These are phyloP conservation scores for Aethes cnicana DNA, from an alignment of 2,888 invertebrate genomes.

Conservation along the genomic window DNA sequence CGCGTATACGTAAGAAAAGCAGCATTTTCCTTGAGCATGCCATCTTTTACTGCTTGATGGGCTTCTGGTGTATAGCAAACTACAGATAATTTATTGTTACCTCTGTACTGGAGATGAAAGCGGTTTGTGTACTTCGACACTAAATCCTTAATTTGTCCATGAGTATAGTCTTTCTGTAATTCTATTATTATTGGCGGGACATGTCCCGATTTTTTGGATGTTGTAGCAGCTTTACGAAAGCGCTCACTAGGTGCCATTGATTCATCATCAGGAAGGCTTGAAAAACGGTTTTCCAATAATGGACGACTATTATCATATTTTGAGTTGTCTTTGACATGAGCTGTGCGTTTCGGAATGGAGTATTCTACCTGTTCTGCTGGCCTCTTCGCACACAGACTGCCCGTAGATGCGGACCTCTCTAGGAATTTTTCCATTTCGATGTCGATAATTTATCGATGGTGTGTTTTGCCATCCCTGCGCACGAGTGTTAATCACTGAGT, in stretches of 20 bases:
- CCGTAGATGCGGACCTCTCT: neutral
- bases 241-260: neutral
- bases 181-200: slow-evolving; percentile 16
- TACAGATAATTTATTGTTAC: slow-evolving; percentile 9
- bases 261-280: neutral
- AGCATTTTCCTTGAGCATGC: neutral
- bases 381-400: neutral
- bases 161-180: slow-evolving; percentile 14
- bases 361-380: neutral
- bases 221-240: slow-evolving; percentile 5
- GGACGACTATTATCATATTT: neutral
- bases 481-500: too few species aligned
- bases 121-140: slow-evolving; percentile 1
- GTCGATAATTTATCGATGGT: too few species aligned
- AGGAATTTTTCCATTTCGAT: neutral
- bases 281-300: slow-evolving; percentile 2
- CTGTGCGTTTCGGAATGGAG: neutral
- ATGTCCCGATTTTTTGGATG: slow-evolving; percentile 6
- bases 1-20: slow-evolving; percentile 5
- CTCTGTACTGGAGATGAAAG: slow-evolving; percentile 10
- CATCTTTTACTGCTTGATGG: slow-evolving; percentile 21
- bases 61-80: slow-evolving; percentile 8
- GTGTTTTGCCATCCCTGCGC: too few species aligned
- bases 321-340: neutral
- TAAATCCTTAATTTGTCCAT: slow-evolving; percentile 1